Conservation (phyloP, 2,797 vertebrate species). For the Pseudochirops corinnae region DNA sequence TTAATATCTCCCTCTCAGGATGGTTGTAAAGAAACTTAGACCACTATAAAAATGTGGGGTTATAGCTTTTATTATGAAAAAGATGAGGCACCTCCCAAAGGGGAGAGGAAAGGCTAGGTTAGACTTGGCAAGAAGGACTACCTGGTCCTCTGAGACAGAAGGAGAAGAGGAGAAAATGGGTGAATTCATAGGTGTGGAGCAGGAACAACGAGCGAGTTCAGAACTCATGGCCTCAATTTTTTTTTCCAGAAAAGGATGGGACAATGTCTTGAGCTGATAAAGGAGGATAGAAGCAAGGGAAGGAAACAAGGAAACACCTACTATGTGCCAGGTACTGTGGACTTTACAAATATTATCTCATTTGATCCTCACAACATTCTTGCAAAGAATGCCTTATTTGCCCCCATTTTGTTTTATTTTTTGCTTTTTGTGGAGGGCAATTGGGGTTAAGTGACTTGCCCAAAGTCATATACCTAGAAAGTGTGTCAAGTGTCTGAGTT, state of each 20-base stretch:
- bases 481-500: too few relatives aligned
- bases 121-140: neutral
- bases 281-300: neutral
- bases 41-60: neutral
- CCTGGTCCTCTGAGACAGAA: too few relatives aligned
- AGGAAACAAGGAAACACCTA: neutral
- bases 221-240: neutral
- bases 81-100: neutral
- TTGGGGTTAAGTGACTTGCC: too few relatives aligned
- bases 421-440: too few relatives aligned
- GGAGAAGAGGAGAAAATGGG: neutral
- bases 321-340: neutral
- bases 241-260: neutral
- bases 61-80: neutral
- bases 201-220: neutral
- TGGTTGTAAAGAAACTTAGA: neutral
- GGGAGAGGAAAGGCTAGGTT: neutral
- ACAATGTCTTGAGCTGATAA: too few relatives aligned
- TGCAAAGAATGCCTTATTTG: neutral
- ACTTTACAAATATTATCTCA: neutral
- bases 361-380: neutral
- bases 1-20: neutral
- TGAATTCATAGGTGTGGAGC: neutral
- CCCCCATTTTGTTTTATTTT: neutral
- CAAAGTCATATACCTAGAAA: too few relatives aligned